Base-by-base conservation (phyloP, 1,140 invertebrate species). In the Drosophila trapezifrons region DNA sequence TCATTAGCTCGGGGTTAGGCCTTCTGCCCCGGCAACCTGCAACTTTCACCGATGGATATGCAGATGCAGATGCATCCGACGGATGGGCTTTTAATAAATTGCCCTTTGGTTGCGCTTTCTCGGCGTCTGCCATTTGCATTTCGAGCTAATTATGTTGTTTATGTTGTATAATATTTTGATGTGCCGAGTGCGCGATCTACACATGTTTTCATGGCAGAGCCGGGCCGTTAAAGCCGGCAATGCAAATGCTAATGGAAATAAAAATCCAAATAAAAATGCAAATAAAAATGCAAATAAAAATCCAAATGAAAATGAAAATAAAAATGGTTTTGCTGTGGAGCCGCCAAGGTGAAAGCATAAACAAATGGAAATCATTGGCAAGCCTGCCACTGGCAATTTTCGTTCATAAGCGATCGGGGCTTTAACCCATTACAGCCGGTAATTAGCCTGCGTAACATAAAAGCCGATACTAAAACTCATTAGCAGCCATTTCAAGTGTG, bases 91-190 rank as follows among this genome's bases (percentile, higher is more conserved):
- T 87, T 87, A 83, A 87, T 87, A 89, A 87, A 87, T 83, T 87
- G 83, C 65, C 58, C 60, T 80, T 84, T 74, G 58, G 77, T 55
- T 77, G 63, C 71, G 79, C 83, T 86, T 86, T 86, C 82, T 79
- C 76, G 59, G 43, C 15, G 62, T 52, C 54, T 59, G 43, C 27
- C 32, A 66, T 64, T 71, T 64, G 75, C 77, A 82, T 76, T 67
- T 58, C 62, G 71, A 64, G 55, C 67, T 83, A 87, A 80, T 87
- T 80, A 83, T 83, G 71, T 87, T 83, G 76, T 73, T 77, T 71
- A 87, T 82, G 84, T 74, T 87, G 79, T 76, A 82, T 83, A 89
- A 87, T 87, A 86, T 83, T 87, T 59, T 87, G 83, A 87, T 87
- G 51, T 65, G 66, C 45, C 29, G 49, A 35, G 10, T 35, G 46